Conservation (phyloP, 2,797 vertebrate species). For the Alcedo atthis region DNA sequence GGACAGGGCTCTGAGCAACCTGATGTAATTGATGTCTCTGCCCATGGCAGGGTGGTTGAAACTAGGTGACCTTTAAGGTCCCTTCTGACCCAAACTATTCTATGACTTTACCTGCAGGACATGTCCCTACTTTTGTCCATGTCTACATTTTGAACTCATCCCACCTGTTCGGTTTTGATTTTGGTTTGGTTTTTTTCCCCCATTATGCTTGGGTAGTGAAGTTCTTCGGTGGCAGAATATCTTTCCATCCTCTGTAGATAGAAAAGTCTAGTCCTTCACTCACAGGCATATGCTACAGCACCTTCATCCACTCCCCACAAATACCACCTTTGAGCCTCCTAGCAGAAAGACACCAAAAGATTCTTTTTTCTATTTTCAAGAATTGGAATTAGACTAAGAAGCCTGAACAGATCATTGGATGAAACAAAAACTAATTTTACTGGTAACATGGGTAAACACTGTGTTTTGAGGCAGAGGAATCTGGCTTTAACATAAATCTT, state of each 20-base stretch:
- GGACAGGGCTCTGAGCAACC: neutral
- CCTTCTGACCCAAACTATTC: neutral
- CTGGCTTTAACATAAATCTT: neutral
- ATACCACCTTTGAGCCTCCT: neutral
- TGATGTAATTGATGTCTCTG: neutral
- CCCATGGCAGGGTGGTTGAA: neutral
- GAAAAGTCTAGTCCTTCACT: neutral
- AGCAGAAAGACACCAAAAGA: neutral
- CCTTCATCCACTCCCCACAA: neutral
- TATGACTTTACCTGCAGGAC: neutral
- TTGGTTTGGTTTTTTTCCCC: neutral
- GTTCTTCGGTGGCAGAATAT: neutral
- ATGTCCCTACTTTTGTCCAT: neutral
- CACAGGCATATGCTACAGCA: neutral
- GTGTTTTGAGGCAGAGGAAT: neutral
- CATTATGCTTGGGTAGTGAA: neutral
- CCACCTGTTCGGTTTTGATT: neutral
- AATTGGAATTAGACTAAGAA: neutral
- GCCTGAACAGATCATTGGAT: neutral
- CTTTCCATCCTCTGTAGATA: neutral
- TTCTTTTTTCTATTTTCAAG: neutral
- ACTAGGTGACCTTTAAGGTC: neutral
- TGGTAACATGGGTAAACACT: neutral
- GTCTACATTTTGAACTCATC: neutral
- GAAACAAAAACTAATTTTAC: neutral